Percentiles rank a stretch among this genome's conserved stretches.
Conservation (phyloP, 1,140 invertebrate genomes). For the Drosophila pachea region DNA sequence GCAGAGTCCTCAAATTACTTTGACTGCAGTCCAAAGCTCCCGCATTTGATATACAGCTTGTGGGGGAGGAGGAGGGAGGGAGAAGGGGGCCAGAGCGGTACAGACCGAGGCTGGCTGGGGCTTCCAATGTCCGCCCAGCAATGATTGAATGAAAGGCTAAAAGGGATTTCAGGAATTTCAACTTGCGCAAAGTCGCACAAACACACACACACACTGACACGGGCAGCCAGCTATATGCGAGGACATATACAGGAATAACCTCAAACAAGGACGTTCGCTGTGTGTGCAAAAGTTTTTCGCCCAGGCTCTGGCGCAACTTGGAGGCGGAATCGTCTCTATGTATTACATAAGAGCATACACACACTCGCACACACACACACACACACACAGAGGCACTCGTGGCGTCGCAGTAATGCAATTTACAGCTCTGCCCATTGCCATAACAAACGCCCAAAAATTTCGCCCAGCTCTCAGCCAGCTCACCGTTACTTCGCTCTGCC, state of each 20-base stretch:
- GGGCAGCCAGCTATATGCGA: constrained; percentile 5
- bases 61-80: not conserved
- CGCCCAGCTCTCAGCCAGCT: not conserved
- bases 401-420: constrained; percentile 70
- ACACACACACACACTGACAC: constrained; percentile 4
- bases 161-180: constrained; percentile 66
- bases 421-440: constrained; percentile 44
- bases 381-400: constrained; percentile 4
- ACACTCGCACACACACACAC: constrained; percentile 1
- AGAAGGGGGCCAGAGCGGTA: too few relatives aligned
- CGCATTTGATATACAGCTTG: constrained; percentile 10
- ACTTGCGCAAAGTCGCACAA: constrained; percentile 36
- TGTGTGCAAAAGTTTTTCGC: constrained; percentile 43
- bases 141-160: constrained; percentile 75
- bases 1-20: constrained; percentile 61
- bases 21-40: constrained; percentile 55
- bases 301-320: constrained; percentile 9
- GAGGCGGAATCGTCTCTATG: constrained; percentile 26
- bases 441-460: constrained; percentile 3
- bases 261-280: constrained; percentile 75
- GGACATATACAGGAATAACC: constrained; percentile 67
- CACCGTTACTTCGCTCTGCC: not conserved
- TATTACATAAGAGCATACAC: constrained; percentile 58
- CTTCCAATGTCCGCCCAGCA: constrained; percentile 26
- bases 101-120: not conserved